Percentiles rank a stretch among this genome's conserved stretches.
Conservation (phyloP, 2,113 vertebrate genomes). For the Spea bombifrons region DNA sequence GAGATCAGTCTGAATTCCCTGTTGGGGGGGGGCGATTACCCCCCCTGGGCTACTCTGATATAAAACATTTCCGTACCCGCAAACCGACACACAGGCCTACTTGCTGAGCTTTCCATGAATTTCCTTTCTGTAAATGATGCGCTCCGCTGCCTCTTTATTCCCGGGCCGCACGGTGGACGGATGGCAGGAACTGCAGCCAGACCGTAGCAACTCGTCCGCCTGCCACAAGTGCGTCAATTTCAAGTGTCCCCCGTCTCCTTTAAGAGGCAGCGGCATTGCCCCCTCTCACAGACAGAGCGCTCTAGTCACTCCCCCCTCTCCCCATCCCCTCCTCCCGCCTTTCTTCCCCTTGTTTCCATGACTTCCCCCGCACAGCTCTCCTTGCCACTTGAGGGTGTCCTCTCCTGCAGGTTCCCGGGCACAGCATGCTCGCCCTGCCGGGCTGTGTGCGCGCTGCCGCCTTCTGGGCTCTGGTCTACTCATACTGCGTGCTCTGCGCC, state of each 20-base stretch:
- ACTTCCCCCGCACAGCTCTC: conserved; percentile 38
- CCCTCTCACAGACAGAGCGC: neutral
- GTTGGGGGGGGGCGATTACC: no score
- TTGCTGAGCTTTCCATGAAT: no score
- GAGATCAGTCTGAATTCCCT: no score
- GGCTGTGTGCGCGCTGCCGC: conserved; percentile 72
- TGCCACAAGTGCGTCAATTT: neutral
- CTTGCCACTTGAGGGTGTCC: conserved; percentile 31
- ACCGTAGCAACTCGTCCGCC: no score
- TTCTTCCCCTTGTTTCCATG: conserved; percentile 45
- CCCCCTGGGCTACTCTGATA: no score
- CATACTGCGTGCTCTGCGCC: conserved; percentile 81
- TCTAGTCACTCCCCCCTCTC: conserved; percentile 19
- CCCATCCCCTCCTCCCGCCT: conserved; percentile 21
- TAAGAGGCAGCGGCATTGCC: conserved; percentile 19
- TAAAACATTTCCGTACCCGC: no score
- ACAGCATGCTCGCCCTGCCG: conserved; percentile 66
- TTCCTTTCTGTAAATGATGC: no score
- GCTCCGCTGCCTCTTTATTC: no score
- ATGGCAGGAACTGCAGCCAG: no score
- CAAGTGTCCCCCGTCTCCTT: neutral
- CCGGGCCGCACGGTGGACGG: no score
- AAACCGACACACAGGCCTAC: no score
- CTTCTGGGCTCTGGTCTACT: conserved; percentile 85
- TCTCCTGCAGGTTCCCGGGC: conserved; percentile 71